Conservation (phyloP, 2,113 vertebrate species). For the Otis tarda region DNA sequence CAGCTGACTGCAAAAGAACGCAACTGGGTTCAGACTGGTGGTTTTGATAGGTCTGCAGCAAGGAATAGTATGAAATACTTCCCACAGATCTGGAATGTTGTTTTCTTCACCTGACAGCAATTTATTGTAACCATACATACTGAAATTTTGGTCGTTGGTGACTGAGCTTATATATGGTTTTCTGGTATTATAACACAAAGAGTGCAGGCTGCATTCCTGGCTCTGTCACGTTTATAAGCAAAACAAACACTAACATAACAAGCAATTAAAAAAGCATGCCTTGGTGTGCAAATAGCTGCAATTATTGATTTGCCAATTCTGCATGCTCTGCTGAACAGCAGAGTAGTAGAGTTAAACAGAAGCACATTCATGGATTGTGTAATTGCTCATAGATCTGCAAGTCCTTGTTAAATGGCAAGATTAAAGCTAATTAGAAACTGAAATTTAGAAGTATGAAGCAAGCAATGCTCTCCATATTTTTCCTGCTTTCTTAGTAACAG, state of each 20-base stretch:
- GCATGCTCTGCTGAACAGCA: conserved; percentile 28
- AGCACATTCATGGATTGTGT: conserved; percentile 34
- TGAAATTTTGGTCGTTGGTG: not conserved
- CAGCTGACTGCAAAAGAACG: not conserved
- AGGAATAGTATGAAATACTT: not conserved
- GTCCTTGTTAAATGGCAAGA: conserved; percentile 40
- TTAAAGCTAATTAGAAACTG: conserved; percentile 47
- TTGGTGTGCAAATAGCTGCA: conserved; percentile 44
- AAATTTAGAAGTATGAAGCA: conserved; percentile 29
- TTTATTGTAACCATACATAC: not conserved
- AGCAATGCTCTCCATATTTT: not conserved
- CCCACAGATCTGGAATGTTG: conserved; percentile 37
- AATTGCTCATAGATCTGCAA: conserved; percentile 30
- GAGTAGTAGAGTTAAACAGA: conserved; percentile 50
- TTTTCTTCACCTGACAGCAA: conserved; percentile 61
- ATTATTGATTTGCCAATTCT: conserved; percentile 56
- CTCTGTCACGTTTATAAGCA: conserved; percentile 26
- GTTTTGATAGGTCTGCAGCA: not conserved
- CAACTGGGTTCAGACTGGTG: not conserved
- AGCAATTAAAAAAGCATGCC: not conserved
- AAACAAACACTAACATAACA: conserved; percentile 26
- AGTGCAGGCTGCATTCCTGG: not conserved
- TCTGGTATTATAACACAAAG: not conserved
- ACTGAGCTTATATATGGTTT: not conserved
- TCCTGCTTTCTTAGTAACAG: conserved; percentile 4